phyloP scores from a whole-genome alignment of 1,140 invertebrate species.

The Aethina tumida region DNA sequence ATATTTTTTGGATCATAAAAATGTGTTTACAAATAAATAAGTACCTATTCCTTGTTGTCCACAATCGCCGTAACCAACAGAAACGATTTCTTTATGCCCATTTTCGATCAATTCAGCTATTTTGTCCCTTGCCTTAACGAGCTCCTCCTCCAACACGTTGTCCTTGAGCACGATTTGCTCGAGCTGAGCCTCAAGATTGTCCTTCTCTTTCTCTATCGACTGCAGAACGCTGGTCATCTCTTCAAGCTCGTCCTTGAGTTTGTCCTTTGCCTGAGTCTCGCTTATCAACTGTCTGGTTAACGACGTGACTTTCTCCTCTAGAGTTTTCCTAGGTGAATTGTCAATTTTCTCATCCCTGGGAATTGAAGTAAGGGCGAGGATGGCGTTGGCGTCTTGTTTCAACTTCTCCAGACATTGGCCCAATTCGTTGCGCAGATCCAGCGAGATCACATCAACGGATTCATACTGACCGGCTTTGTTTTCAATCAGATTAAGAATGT shows the following conservation, averaged over 20 bases:
- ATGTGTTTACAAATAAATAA: no score
- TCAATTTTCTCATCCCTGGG: slow-evolving; percentile 8
- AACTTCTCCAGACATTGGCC: slow-evolving; percentile 54
- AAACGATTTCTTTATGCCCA: slow-evolving; percentile 49
- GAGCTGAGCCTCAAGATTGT: slow-evolving; percentile 46
- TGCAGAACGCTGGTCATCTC: slow-evolving; percentile 36
- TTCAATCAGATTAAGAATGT: slow-evolving; percentile 50
- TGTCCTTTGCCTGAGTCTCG: slow-evolving; percentile 27
- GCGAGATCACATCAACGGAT: slow-evolving; percentile 36
- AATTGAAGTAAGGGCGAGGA: slow-evolving; percentile 48
- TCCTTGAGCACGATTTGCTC: slow-evolving; percentile 44
- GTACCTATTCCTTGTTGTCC: no score
- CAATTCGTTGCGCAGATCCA: slow-evolving; percentile 48
- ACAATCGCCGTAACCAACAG: slow-evolving; percentile 54
- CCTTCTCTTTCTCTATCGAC: slow-evolving; percentile 41
- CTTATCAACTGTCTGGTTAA: slow-evolving; percentile 25
- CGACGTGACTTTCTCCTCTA: slow-evolving; percentile 20
- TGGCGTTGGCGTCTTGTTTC: slow-evolving; percentile 52
- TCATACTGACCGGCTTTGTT: slow-evolving; percentile 34
- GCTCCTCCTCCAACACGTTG: slow-evolving; percentile 41
- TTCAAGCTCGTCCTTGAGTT: slow-evolving; percentile 20
- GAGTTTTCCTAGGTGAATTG: slow-evolving; percentile 1
- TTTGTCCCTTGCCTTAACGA: slow-evolving; percentile 45
- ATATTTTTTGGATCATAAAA: no score
- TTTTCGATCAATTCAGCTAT: slow-evolving; percentile 45